phyloP scores from a whole-genome alignment of 2,113 vertebrate genomes.

The Tyto alba region DNA sequence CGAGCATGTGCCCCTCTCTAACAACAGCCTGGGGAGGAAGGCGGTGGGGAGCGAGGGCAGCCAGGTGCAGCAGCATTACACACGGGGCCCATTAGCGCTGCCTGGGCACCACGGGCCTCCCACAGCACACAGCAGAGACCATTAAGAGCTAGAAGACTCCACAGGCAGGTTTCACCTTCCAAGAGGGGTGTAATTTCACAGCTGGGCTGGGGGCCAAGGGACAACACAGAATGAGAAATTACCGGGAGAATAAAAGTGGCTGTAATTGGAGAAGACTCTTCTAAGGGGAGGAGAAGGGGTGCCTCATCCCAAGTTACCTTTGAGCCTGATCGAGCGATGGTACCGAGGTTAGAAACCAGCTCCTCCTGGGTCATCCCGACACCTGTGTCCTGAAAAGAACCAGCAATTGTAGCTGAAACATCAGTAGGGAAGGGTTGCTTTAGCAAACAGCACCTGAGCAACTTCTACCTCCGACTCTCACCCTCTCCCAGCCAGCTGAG shows the following conservation, averaged over 20 bases:
- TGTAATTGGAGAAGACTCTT: neutral
- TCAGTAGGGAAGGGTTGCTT: neutral
- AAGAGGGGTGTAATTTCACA: neutral
- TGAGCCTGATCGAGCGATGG: slow-evolving; percentile 93
- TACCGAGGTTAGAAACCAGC: slow-evolving; percentile 89
- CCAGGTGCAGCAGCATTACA: neutral
- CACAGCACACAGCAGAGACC: neutral
- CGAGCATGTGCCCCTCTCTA: neutral
- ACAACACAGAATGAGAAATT: neutral
- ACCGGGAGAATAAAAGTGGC: neutral
- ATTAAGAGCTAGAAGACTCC: neutral
- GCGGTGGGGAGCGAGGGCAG: neutral
- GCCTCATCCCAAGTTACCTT: slow-evolving; percentile 76
- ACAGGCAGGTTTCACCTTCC: neutral
- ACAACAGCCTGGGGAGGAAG: neutral
- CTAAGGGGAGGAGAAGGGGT: neutral
- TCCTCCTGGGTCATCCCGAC: slow-evolving; percentile 93
- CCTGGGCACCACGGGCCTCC: neutral
- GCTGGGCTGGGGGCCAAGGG: neutral
- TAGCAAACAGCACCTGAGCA: neutral
- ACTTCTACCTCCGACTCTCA: neutral
- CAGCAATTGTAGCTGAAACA: neutral
- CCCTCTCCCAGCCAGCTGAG: neutral
- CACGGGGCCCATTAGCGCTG: neutral
- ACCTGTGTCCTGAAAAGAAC: slow-evolving; percentile 86